A percentile compares a stretch with the other conserved stretches of the same genome.
phyloP scores from a whole-genome alignment of 1,140 invertebrate genomes.

The Lasioglossum baleicum region DNA sequence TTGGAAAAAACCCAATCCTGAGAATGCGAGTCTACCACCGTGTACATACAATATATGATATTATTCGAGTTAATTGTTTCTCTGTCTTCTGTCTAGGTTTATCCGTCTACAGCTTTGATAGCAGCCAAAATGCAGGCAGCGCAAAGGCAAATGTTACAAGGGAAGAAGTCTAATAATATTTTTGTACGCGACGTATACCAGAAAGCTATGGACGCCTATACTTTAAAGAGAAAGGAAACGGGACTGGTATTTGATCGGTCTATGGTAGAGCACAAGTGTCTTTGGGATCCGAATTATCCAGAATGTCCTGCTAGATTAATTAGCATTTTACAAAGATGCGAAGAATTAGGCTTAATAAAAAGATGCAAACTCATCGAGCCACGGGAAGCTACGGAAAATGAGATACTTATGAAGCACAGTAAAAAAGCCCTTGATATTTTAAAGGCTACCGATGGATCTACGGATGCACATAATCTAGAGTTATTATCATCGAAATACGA shows the following conservation, averaged over 20 bases:
- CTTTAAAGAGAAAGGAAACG: slow-evolving; percentile 82
- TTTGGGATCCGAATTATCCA: slow-evolving; percentile 91
- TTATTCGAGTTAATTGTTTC: background rate
- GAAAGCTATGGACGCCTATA: slow-evolving; percentile 84
- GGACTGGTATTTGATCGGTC: slow-evolving; percentile 89
- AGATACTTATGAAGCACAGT: slow-evolving; percentile 85
- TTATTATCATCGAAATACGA: slow-evolving; percentile 89
- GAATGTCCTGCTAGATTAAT: slow-evolving; percentile 90
- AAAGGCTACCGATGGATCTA: slow-evolving; percentile 82
- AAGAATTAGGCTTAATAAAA: slow-evolving; percentile 86
- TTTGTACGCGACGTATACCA: slow-evolving; percentile 74
- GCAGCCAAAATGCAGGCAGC: slow-evolving; percentile 74
- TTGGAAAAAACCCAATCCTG: too few relatives aligned
- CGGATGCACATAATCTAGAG: slow-evolving; percentile 84
- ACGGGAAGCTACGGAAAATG: slow-evolving; percentile 85
- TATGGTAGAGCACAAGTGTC: slow-evolving; percentile 89
- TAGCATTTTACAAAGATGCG: slow-evolving; percentile 86
- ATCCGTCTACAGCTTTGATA: slow-evolving; percentile 73
- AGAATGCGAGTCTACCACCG: too few relatives aligned
- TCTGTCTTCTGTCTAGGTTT: slow-evolving; percentile 67
- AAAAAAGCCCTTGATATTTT: slow-evolving; percentile 84
- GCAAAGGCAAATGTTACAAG: slow-evolving; percentile 62
- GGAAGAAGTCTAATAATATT: slow-evolving; percentile 61
- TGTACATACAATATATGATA: background rate
- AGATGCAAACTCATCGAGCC: slow-evolving; percentile 84